Conservation (phyloP, 2,113 vertebrate genomes). For the Struthio camelus region DNA sequence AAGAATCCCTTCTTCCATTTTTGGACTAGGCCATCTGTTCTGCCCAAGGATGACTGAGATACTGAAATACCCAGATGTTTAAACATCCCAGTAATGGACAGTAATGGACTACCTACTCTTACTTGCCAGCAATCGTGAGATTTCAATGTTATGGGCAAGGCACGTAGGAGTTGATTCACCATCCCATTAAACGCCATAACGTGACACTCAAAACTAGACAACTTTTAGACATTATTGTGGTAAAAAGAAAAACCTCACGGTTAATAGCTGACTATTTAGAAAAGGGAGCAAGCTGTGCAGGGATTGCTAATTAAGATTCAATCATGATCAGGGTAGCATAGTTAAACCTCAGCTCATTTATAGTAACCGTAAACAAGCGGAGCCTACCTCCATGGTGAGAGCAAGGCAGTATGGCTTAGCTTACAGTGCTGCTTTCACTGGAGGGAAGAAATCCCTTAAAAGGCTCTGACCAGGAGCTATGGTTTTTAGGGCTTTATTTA, state of each 20-base stretch:
- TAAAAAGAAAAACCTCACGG: neutral
- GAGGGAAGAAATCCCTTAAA: neutral
- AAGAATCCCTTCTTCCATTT: neutral
- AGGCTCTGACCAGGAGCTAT: neutral
- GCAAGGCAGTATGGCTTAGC: neutral
- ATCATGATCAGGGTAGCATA: neutral
- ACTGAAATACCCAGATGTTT: neutral
- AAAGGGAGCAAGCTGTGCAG: neutral
- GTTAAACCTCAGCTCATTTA: neutral
- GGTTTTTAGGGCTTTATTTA: neutral
- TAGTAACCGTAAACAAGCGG: rapidly evolving
- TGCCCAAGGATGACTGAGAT: neutral
- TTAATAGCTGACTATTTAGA: neutral
- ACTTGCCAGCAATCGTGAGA: neutral
- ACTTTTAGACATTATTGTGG: neutral
- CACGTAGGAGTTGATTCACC: neutral
- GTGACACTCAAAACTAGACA: neutral
- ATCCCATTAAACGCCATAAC: neutral
- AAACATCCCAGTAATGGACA: neutral
- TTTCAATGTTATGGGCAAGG: neutral
- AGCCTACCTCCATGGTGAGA: neutral
- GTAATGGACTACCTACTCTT: neutral
- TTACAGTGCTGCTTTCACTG: neutral
- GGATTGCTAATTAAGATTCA: neutral
- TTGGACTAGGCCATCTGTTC: neutral